phyloP scores from a whole-genome alignment of 2,888 invertebrate species.

The Dasysyrphus albostriatus region DNA sequence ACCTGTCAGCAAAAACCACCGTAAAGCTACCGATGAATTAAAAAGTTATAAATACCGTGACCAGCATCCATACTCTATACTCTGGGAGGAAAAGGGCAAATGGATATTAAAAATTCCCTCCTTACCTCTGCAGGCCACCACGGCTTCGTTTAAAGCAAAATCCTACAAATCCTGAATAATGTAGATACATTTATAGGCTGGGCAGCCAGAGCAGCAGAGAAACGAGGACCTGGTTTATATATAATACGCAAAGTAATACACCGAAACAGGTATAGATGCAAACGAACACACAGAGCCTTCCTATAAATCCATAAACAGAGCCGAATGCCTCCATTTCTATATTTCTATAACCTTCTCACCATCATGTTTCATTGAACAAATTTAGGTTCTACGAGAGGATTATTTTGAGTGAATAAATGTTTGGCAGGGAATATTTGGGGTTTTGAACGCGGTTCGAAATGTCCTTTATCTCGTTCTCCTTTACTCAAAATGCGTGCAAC shows the following conservation, averaged over 20 bases:
- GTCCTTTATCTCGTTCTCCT: background rate
- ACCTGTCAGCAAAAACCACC: constrained; percentile 71
- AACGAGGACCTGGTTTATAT: background rate
- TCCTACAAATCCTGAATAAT: constrained; percentile 68
- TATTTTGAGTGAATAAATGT: constrained; percentile 58
- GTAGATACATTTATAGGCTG: constrained; percentile 26
- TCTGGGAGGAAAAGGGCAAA: background rate
- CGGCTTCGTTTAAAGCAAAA: constrained; percentile 37
- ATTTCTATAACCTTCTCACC: constrained; percentile 17
- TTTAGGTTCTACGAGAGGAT: constrained; percentile 24
- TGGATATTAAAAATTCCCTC: constrained; percentile 57
- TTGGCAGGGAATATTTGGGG: constrained; percentile 20
- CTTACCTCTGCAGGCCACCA: background rate
- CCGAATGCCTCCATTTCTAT: constrained; percentile 30
- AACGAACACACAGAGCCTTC: background rate
- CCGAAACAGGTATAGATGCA: constrained; percentile 18
- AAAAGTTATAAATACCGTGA: constrained; percentile 67
- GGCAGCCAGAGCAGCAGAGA: background rate
- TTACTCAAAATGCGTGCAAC: background rate
- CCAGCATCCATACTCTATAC: constrained; percentile 43
- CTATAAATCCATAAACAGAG: constrained; percentile 39
- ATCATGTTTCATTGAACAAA: constrained; percentile 29
- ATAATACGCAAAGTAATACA: background rate
- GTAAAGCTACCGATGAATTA: constrained; percentile 65
- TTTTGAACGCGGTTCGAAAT: background rate